These are phyloP conservation scores for Columba guinea DNA, from an alignment of 2,797 vertebrate genomes.

Conservation along the genomic window DNA sequence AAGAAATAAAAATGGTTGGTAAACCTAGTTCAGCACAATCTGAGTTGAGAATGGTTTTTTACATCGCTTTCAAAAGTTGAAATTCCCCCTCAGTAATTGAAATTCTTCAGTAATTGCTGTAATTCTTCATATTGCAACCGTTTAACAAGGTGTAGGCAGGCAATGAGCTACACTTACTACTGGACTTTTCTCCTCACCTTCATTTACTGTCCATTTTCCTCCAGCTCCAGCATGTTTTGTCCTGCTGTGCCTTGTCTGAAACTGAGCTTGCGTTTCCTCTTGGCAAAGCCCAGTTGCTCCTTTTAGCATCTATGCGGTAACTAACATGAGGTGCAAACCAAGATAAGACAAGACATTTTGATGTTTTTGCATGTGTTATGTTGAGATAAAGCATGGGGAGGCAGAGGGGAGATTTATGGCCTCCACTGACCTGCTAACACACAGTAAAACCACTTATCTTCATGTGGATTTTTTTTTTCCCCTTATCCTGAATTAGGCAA, in stretches of 20 bases:
- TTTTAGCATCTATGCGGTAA: constrained; percentile 7
- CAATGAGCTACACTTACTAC: not conserved
- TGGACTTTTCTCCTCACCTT: not conserved
- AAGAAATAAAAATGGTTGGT: not conserved
- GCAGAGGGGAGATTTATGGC: constrained; percentile 24
- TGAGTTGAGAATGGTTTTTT: not conserved
- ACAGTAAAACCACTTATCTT: constrained; percentile 12
- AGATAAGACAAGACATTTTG: constrained; percentile 52
- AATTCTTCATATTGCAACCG: not conserved
- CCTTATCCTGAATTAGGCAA: not conserved
- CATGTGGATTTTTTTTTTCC: not conserved
- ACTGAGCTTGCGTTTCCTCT: not conserved
- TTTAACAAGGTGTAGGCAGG: not conserved
- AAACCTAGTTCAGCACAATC: not conserved
- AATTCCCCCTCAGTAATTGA: not conserved
- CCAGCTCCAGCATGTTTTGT: not conserved
- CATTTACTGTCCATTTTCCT: not conserved
- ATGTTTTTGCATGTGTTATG: constrained; percentile 2
- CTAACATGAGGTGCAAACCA: constrained; percentile 17
- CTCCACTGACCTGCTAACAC: not conserved
- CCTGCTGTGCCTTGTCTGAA: not conserved
- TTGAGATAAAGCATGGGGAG: constrained; percentile 28
- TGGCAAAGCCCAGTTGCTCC: not conserved
- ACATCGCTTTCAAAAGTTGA: not conserved
- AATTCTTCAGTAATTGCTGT: not conserved